Base-by-base conservation (phyloP, 2,888 invertebrate species). In the Tetranychus piercei region DNA sequence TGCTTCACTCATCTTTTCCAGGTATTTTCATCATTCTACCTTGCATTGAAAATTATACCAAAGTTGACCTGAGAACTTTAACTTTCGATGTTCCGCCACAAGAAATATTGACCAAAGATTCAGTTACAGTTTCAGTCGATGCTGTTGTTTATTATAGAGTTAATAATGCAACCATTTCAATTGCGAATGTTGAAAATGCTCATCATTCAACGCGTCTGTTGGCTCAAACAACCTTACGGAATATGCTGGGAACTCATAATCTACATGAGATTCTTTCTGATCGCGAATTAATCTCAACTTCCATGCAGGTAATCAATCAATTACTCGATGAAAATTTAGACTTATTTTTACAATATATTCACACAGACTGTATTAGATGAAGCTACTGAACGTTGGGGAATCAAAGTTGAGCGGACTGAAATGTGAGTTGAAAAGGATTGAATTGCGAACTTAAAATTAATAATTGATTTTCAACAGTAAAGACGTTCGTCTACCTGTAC, bases 231-330 rank as follows among this genome's bases (percentile, higher is more conserved):
- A 83, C 83, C 15, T 77, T 83, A 8, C 77, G 93, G 77, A 96
- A 96, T 83, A 95, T n/a, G n/a, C n/a, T n/a, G n/a, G 97, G 97
- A 77, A 97, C 95, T 74, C 87, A 94, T 79, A 93, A 93, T 75
- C 87, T 99, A 78, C 91, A 95, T 80, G 96, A 97, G 85, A 95
- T 99, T 80, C 87, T 97, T 73, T 92, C 94, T 82, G 96, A 97
- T 82, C 87, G 97, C 77, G 95, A 95, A 83, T 91, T 91, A 76
- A 90, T 97, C 80, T 93, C 94, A 70, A 89, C 90, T 81, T 88
- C 89, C 78, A 94, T 95, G 93, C 92, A 93, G 83, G 83, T 80
- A n/a, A 44, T 18, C 6, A 6, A n/a, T n/a, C 6, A 2, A n/a
- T 65, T 65, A 22, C 3, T 22, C 3, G 18, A 1, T 5, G 20